Percentiles rank a stretch among this genome's conserved stretches.
phyloP scores from a whole-genome alignment of 2,113 vertebrate genomes.

The Cervus canadensis region DNA sequence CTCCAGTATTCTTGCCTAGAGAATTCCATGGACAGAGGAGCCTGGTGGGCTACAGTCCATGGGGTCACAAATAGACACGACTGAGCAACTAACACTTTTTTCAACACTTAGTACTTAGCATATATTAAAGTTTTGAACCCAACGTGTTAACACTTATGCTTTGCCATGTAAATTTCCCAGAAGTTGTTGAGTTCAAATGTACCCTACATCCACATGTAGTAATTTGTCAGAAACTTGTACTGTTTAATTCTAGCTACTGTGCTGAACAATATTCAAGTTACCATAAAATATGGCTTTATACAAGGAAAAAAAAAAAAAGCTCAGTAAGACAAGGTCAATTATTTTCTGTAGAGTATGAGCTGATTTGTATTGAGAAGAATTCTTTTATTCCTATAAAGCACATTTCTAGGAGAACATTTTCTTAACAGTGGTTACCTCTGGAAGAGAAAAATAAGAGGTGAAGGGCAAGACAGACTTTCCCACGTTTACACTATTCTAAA shows the following conservation, averaged over 20 bases:
- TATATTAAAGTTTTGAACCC: slow-evolving; percentile 81
- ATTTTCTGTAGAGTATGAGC: not conserved
- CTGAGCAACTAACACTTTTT: not conserved
- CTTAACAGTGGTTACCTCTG: not conserved
- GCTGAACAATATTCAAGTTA: slow-evolving; percentile 86
- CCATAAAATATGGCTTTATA: slow-evolving; percentile 85
- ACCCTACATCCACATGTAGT: slow-evolving; percentile 81
- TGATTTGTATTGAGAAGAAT: not conserved
- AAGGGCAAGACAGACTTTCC: not conserved
- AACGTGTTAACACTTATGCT: slow-evolving; percentile 82
- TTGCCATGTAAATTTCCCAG: slow-evolving; percentile 82
- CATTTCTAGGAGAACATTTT: not conserved
- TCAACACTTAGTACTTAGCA: not conserved
- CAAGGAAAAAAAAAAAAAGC: slow-evolving; percentile 68
- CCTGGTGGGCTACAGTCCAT: not conserved
- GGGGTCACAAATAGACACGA: not conserved
- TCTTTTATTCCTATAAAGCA: not conserved
- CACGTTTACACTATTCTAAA: not conserved
- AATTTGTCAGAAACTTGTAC: slow-evolving; percentile 82
- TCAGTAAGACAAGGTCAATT: not conserved
- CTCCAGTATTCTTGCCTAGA: not conserved
- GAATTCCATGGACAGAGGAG: not conserved
- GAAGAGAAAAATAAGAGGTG: not conserved
- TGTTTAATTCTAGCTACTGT: slow-evolving; percentile 84
- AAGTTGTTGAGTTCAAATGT: slow-evolving; percentile 83